Conservation (phyloP, 92 coral and sea anemone genomes). For the Palythoa heliodiscus region DNA sequence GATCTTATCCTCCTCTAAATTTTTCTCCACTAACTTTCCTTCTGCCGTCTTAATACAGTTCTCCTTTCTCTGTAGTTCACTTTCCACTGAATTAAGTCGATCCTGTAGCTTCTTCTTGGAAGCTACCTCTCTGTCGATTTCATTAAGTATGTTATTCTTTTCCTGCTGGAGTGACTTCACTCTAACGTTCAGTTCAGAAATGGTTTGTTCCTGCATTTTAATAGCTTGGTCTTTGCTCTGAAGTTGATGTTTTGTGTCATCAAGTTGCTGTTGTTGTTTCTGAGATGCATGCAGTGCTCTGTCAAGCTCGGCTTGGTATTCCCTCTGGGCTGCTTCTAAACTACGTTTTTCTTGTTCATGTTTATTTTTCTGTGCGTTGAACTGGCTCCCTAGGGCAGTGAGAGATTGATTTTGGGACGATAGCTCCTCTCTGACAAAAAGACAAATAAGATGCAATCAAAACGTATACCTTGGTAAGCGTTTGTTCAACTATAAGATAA, state of each 20-base stretch:
- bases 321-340: slow-evolving; percentile 58
- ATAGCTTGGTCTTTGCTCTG: slow-evolving; percentile 52
- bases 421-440: slow-evolving; percentile 65
- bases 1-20: slow-evolving; percentile 50
- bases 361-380: slow-evolving; percentile 50
- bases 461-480: not conserved
- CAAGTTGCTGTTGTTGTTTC: slow-evolving; percentile 55
- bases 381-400: slow-evolving; percentile 53
- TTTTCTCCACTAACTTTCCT: slow-evolving; percentile 45
- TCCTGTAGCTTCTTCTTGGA: slow-evolving; percentile 58
- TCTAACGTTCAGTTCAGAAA: slow-evolving; percentile 56
- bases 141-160: slow-evolving; percentile 54
- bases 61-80: slow-evolving; percentile 58
- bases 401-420: slow-evolving; percentile 72
- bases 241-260: slow-evolving; percentile 53
- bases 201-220: slow-evolving; percentile 58
- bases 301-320: slow-evolving; percentile 53
- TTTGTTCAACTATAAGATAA: not conserved
- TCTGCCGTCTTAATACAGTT: slow-evolving; percentile 52
- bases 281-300: slow-evolving; percentile 43
- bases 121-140: slow-evolving; percentile 59
- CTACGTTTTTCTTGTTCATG: slow-evolving; percentile 64
- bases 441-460: not conserved
- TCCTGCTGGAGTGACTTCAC: slow-evolving; percentile 64
- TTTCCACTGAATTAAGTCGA: slow-evolving; percentile 45